These are phyloP conservation scores for Dolichoris vasculosae DNA, from an alignment of 1,140 invertebrate species.

Conservation along the genomic window DNA sequence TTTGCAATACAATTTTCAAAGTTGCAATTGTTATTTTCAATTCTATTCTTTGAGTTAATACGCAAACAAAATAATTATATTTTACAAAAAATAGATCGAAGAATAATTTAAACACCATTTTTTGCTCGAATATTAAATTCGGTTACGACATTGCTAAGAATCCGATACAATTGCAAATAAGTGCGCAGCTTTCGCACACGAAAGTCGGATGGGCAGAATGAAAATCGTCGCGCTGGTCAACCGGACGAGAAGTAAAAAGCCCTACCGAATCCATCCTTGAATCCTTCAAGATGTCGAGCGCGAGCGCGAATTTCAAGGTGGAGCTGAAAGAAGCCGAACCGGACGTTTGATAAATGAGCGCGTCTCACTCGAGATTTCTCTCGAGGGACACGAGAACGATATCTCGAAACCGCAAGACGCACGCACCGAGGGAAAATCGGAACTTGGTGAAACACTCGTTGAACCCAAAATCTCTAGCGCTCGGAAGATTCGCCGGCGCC, in stretches of 20 bases:
- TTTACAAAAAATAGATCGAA: too few species aligned
- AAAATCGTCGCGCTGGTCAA: not conserved
- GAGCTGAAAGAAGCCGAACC: not conserved
- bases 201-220: too few species aligned
- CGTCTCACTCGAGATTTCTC: not conserved
- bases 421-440: not conserved
- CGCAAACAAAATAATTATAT: too few species aligned
- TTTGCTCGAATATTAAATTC: too few species aligned
- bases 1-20: too few species aligned
- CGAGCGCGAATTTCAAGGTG: not conserved
- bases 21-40: too few species aligned
- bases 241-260: not conserved
- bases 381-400: not conserved
- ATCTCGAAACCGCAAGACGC: not conserved
- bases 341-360: constrained; percentile 2
- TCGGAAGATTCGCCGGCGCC: not conserved
- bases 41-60: too few species aligned
- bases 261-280: not conserved
- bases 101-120: too few species aligned
- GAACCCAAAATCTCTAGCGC: not conserved
- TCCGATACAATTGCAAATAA: not conserved
- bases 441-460: constrained; percentile 6
- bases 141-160: too few species aligned
- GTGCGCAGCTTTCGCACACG: too few species aligned
- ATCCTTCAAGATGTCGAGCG: not conserved